phyloP scores from a whole-genome alignment of 2,113 vertebrate species.

The Hoplias malabaricus region DNA sequence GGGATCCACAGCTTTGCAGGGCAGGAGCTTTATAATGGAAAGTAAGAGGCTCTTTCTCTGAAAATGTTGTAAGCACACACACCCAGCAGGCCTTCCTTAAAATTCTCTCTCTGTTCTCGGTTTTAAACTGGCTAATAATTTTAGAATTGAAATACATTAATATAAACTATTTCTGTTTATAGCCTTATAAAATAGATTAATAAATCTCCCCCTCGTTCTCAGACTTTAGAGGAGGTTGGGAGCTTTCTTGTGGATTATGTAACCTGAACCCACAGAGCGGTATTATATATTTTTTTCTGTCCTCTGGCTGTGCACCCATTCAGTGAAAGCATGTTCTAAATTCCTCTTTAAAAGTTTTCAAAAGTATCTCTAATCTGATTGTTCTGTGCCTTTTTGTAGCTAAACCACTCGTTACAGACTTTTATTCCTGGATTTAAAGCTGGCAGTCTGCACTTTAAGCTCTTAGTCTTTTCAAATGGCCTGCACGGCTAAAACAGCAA shows the following conservation, averaged over 20 bases:
- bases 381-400: neutral
- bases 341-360: neutral
- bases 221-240: neutral
- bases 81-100: neutral
- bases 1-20: neutral
- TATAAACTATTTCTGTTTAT: neutral
- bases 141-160: neutral
- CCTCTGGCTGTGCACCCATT: neutral
- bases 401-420: neutral
- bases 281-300: neutral
- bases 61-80: neutral
- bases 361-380: neutral
- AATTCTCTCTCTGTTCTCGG: neutral
- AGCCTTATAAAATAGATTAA: neutral
- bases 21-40: neutral
- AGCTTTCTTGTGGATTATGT: neutral
- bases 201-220: neutral
- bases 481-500: neutral
- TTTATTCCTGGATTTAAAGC: neutral
- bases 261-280: neutral
- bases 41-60: neutral
- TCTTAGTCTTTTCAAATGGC: neutral
- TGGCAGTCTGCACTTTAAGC: neutral
- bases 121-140: neutral
- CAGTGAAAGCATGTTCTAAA: no score